Conservation (phyloP, 2,888 invertebrate species). For the Sinodicranocentrus sp. region DNA sequence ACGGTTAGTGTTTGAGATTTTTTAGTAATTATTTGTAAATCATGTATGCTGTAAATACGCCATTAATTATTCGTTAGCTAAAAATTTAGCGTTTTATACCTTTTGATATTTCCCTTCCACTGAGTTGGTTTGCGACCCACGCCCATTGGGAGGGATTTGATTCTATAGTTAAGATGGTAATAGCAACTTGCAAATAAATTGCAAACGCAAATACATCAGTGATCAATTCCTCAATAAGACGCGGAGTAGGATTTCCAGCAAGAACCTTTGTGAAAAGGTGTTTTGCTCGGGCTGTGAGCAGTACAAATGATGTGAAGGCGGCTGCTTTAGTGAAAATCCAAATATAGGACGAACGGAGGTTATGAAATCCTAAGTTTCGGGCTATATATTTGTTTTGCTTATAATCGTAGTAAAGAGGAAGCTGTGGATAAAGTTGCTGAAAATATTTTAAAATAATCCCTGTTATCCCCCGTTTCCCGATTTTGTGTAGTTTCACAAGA, state of each 20-base stretch:
- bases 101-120: neutral
- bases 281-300: neutral
- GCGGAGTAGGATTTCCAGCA: neutral
- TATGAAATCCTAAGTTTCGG: neutral
- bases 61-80: no score
- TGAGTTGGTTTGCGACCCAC: neutral
- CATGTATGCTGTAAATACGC: neutral
- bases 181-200: neutral
- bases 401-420: neutral
- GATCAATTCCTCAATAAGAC: neutral
- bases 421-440: neutral
- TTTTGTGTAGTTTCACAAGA: no score
- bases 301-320: neutral
- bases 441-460: neutral
- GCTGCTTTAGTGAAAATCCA: neutral
- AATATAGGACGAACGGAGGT: neutral
- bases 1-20: neutral
- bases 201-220: neutral
- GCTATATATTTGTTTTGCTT: neutral
- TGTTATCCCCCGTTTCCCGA: no score
- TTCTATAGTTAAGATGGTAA: neutral
- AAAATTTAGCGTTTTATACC: neutral
- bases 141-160: neutral
- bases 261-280: neutral
- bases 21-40: neutral